phyloP scores from a whole-genome alignment of 37 sponge, comb jelly and placozoan species.

The Amphimedon queenslandica region DNA sequence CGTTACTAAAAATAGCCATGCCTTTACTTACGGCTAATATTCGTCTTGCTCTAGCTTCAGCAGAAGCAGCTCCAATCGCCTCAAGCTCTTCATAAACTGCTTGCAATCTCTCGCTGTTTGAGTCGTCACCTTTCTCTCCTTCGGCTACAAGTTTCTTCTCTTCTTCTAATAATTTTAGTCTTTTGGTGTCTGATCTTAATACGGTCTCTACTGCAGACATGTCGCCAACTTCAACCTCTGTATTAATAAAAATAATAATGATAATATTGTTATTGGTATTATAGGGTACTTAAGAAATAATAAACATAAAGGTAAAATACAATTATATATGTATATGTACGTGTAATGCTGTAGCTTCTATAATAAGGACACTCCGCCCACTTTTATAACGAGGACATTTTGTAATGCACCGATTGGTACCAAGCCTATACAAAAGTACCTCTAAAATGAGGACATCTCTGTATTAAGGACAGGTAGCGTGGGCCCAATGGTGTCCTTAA shows the following conservation, averaged over 20 bases:
- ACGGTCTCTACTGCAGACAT: constrained; percentile 89
- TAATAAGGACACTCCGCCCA: too few species aligned
- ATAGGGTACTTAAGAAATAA: constrained; percentile 1
- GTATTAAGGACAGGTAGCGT: too few species aligned
- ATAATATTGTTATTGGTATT: background rate
- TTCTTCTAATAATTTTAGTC: constrained; percentile 72
- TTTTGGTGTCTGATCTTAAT: constrained; percentile 79
- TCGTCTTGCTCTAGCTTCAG: constrained; percentile 89
- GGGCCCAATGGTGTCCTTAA: too few species aligned
- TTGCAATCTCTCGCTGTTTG: constrained; percentile 36
- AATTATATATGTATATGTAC: too few species aligned
- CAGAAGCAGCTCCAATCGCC: constrained; percentile 91
- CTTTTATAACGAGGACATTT: too few species aligned
- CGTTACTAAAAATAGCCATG: too few species aligned
- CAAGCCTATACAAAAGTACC: too few species aligned
- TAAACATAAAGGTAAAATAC: too few species aligned
- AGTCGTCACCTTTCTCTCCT: constrained; percentile 70
- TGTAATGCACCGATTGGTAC: too few species aligned
- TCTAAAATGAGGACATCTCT: too few species aligned
- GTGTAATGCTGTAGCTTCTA: too few species aligned
- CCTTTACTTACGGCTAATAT: constrained; percentile 78
- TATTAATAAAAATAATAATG: too few species aligned
- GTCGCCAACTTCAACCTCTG: constrained; percentile 84
- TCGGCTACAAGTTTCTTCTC: constrained; percentile 46
- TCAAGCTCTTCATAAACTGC: constrained; percentile 82